Conservation (phyloP, 1,140 invertebrate species). For the Lordiphosa mommai region DNA sequence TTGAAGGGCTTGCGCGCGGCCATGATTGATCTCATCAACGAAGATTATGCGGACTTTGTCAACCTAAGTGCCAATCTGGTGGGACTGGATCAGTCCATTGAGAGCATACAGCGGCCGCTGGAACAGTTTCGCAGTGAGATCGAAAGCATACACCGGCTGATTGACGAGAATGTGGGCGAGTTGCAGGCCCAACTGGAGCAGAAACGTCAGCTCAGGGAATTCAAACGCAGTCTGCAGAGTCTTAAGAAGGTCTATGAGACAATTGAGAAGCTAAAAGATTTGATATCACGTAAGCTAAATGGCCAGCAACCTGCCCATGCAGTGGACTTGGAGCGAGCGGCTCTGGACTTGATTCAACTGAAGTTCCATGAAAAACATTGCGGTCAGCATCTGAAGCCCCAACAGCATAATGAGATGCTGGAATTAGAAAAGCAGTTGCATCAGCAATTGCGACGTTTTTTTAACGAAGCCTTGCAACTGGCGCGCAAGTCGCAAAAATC, state of each 20-base stretch:
- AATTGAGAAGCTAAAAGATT: constrained; percentile 47
- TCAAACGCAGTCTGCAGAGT: constrained; percentile 61
- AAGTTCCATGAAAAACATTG: constrained; percentile 70
- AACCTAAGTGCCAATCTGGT: constrained; percentile 96
- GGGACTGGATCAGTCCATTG: constrained; percentile 92
- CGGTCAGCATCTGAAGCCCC: constrained; percentile 75
- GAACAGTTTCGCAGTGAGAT: constrained; percentile 90
- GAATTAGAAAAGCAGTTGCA: constrained; percentile 82
- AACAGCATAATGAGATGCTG: constrained; percentile 80
- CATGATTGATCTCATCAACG: constrained; percentile 98
- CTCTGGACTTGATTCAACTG: constrained; percentile 66
- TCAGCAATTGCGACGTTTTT: constrained; percentile 82
- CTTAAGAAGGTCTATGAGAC: constrained; percentile 61
- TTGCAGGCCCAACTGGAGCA: constrained; percentile 54
- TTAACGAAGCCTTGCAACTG: constrained; percentile 82
- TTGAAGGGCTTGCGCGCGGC: constrained; percentile 93
- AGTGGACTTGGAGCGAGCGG: constrained; percentile 69
- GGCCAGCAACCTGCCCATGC: constrained; percentile 73
- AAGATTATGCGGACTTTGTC: constrained; percentile 98
- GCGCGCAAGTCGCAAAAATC: constrained; percentile 80
- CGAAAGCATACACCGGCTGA: constrained; percentile 81
- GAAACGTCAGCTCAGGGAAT: constrained; percentile 56
- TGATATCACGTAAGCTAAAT: constrained; percentile 50
- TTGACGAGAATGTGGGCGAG: constrained; percentile 57
- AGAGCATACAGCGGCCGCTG: constrained; percentile 88